Conservation (phyloP, 1,140 invertebrate species). For the Drosophila parabipectinata region DNA sequence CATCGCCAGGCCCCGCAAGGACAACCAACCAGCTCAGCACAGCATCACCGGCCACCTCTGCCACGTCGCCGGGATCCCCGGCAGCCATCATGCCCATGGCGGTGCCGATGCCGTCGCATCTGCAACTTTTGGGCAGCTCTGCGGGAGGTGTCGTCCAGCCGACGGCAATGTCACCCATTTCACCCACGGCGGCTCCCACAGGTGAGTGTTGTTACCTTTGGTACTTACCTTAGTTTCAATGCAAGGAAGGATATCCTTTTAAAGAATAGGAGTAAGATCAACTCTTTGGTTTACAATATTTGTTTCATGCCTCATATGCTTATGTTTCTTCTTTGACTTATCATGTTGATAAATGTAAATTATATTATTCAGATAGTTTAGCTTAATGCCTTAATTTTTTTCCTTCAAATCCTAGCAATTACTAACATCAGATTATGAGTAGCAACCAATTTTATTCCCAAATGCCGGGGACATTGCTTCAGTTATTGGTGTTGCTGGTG, state of each 20-base stretch:
- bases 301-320: background rate
- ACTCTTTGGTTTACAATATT: no score
- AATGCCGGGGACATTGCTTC: background rate
- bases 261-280: no score
- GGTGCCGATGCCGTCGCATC: conserved; percentile 62
- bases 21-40: conserved; percentile 43
- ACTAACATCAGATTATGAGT: no score
- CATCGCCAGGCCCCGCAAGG: conserved; percentile 49
- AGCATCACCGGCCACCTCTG: conserved; percentile 4
- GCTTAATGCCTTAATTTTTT: background rate
- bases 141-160: conserved; percentile 46
- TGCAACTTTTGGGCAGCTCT: conserved; percentile 48
- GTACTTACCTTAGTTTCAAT: background rate
- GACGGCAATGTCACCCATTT: conserved; percentile 58
- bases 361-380: no score
- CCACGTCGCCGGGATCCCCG: conserved; percentile 27
- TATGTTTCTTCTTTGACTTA: background rate
- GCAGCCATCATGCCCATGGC: conserved; percentile 58
- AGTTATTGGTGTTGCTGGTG: conserved; percentile 1
- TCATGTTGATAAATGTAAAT: background rate
- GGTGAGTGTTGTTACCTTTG: conserved; percentile 41
- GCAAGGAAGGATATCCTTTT: background rate
- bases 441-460: no score
- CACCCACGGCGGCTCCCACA: conserved; percentile 58
- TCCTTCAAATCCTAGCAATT: no score